A percentile compares a stretch with the other conserved stretches of the same genome.
phyloP scores from a whole-genome alignment of 1,140 invertebrate genomes.

The Trissolcus basalis region DNA sequence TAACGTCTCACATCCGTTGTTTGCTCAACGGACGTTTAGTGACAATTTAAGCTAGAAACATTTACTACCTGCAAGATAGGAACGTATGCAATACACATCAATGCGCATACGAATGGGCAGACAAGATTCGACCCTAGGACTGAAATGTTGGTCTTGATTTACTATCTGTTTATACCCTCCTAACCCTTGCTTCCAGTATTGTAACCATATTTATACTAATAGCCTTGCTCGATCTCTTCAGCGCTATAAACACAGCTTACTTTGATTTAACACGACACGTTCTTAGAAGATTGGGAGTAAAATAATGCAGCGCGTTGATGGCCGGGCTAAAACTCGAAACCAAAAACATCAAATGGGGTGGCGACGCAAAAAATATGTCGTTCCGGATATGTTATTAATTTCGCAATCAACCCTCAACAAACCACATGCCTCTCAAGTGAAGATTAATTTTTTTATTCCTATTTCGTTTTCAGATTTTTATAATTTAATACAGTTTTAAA shows the following conservation, averaged over 20 bases:
- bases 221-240: conserved; percentile 57
- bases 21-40: conserved; percentile 23
- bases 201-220: conserved; percentile 76
- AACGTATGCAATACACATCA: conserved; percentile 33
- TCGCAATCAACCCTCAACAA: too few species aligned
- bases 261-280: conserved; percentile 65
- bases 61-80: conserved; percentile 40
- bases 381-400: not conserved
- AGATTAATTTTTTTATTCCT: too few species aligned
- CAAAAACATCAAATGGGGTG: conserved; percentile 16
- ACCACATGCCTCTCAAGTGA: too few species aligned
- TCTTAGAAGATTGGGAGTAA: conserved; percentile 48
- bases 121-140: conserved; percentile 46
- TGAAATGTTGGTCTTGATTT: conserved; percentile 69
- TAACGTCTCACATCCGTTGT: too few species aligned
- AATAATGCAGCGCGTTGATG: conserved; percentile 33
- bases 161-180: conserved; percentile 74
- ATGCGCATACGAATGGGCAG: conserved; percentile 23
- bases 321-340: conserved; percentile 8
- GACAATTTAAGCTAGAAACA: conserved; percentile 52
- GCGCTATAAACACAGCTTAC: conserved; percentile 51
- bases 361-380: too few species aligned
- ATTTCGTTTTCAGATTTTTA: too few species aligned
- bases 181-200: conserved; percentile 69
- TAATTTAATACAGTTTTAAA: too few species aligned